Evolutionary conservation across 2,113 vertebrate species (phyloP).

Genomic region (western clawed frog (Xenopus tropicalis)): DNA sequence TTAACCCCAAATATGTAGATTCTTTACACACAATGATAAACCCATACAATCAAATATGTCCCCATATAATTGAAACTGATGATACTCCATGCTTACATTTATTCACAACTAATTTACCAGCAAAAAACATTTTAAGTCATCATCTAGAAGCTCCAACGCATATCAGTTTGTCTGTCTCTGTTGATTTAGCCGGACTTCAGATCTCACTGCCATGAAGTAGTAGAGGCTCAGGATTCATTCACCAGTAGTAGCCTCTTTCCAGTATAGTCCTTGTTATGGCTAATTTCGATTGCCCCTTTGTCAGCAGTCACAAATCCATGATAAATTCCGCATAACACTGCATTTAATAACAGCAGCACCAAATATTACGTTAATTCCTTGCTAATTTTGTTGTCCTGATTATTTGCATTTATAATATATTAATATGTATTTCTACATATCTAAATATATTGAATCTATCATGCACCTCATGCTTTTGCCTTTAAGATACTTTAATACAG

Average conservation of each 20-base stretch:
- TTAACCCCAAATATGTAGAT: conserved; percentile 34
- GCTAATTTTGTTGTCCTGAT: conserved; percentile 45
- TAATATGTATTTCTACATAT: conserved; percentile 74
- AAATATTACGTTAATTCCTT: conserved; percentile 74
- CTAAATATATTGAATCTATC: conserved; percentile 67
- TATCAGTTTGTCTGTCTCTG: conserved; percentile 32
- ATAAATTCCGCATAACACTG: conserved; percentile 78
- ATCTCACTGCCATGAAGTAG: conserved; percentile 55
- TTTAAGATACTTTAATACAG: conserved; percentile 51
- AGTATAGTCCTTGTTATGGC: conserved; percentile 70
- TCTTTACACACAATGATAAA: conserved; percentile 28
- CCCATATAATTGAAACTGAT: conserved; percentile 23
- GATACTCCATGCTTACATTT: conserved; percentile 41
- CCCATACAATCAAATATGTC: conserved; percentile 34
- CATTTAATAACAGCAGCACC: conserved; percentile 78
- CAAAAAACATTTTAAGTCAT: conserved; percentile 14
- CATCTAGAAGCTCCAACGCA: conserved; percentile 11
- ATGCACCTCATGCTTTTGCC: conserved; percentile 72
- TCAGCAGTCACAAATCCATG: conserved; percentile 78
- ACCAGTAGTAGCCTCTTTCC: conserved; percentile 72
- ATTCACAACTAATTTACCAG: conserved; percentile 32
- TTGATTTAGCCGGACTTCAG: conserved; percentile 44
- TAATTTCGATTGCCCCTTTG: conserved; percentile 72
- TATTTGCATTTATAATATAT: conserved; percentile 62
- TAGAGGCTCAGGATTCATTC: conserved; percentile 61